Percentiles rank a stretch among this genome's conserved stretches.
These are phyloP conservation scores for Oncorhynchus mykiss DNA, from an alignment of 2,113 vertebrate species.

Conservation along the genomic window DNA sequence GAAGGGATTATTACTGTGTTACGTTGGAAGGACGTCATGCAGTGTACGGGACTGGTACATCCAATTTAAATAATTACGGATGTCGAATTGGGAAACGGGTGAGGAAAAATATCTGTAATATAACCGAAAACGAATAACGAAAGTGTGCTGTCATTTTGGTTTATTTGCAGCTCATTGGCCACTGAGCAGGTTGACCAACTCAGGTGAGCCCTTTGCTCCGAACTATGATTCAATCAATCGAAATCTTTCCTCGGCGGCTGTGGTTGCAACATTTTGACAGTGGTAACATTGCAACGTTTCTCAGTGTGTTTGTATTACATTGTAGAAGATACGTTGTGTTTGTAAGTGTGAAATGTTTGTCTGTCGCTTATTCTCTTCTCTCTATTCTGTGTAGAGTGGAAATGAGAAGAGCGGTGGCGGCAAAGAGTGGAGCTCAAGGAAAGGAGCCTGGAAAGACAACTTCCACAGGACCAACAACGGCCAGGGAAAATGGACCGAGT, in stretches of 20 bases:
- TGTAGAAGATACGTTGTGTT: neutral
- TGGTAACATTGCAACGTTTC: neutral
- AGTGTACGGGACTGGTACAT: constrained; percentile 8
- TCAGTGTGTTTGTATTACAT: neutral
- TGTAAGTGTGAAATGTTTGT: neutral
- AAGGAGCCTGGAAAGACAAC: constrained; percentile 32
- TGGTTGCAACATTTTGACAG: no score
- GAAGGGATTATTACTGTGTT: constrained; percentile 9
- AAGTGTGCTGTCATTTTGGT: neutral
- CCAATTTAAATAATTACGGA: constrained; percentile 23
- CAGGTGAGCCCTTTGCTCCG: neutral
- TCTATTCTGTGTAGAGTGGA: constrained; percentile 37
- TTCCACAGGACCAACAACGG: constrained; percentile 18
- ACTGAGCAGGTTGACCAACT: neutral
- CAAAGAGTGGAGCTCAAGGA: constrained; percentile 27
- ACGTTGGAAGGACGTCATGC: constrained; percentile 43
- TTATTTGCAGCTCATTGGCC: neutral
- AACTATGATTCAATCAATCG: neutral
- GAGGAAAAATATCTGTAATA: constrained; percentile 24
- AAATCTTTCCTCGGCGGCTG: neutral
- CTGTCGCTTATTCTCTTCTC: neutral
- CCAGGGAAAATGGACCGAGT: constrained; percentile 42
- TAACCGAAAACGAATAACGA: neutral
- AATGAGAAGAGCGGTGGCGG: constrained; percentile 47
- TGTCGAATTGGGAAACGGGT: constrained; percentile 39